phyloP scores from a whole-genome alignment of 2,113 vertebrate genomes.

The Charadrius vociferus region DNA sequence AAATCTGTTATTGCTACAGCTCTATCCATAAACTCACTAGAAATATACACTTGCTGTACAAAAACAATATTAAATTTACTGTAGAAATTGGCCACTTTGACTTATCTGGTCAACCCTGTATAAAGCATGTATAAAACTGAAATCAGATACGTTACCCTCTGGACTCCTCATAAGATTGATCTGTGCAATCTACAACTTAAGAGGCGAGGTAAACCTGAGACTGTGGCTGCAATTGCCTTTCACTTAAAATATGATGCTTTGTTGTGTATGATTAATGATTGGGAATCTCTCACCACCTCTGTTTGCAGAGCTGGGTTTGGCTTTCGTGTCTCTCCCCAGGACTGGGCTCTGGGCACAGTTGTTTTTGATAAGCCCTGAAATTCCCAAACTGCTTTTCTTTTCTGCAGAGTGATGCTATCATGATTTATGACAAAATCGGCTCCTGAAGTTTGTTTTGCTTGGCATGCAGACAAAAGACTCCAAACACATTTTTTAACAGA shows the following conservation, averaged over 20 bases:
- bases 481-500: background rate
- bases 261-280: constrained; percentile 36
- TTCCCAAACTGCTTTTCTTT: constrained; percentile 45
- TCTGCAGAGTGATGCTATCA: background rate
- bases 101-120: background rate
- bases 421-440: constrained; percentile 10
- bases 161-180: background rate
- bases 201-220: background rate
- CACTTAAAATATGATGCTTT: constrained; percentile 23
- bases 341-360: background rate
- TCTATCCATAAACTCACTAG: background rate
- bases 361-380: constrained; percentile 49
- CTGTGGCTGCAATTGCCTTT: background rate
- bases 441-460: constrained; percentile 24
- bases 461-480: background rate
- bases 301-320: background rate
- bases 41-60: background rate
- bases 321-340: background rate
- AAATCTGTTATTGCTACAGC: background rate
- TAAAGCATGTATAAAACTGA: background rate
- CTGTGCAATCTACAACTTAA: background rate
- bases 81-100: background rate
- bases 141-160: background rate
- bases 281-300: background rate
- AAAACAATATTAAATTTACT: background rate